Evolutionary conservation across 1,140 invertebrate species (phyloP).

Genomic region (Spodoptera frugiperda): DNA sequence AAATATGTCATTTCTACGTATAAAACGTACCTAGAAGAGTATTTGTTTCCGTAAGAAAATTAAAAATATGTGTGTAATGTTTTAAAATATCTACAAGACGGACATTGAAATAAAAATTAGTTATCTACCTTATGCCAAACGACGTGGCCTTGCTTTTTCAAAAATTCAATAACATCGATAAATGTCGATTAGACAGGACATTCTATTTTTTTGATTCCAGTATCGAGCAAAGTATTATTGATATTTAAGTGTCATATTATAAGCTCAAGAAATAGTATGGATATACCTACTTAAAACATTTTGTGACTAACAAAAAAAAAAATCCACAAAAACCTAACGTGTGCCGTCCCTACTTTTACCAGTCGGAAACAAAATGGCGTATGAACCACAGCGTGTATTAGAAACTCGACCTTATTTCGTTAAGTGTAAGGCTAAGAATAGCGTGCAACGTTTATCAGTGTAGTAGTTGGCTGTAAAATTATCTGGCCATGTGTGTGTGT

Average conservation of each 20-base stretch:
- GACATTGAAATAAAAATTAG: too few relatives aligned
- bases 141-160: too few relatives aligned
- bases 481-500: constrained; percentile 71
- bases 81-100: too few relatives aligned
- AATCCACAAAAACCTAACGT: neutral
- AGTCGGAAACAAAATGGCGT: constrained; percentile 4
- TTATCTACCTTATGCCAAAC: too few relatives aligned
- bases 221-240: neutral
- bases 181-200: too few relatives aligned
- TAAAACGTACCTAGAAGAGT: too few relatives aligned
- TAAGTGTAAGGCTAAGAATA: neutral
- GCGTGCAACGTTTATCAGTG: constrained; percentile 7
- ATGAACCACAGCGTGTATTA: neutral
- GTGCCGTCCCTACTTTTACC: neutral
- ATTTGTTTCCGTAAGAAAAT: too few relatives aligned
- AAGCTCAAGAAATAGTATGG: neutral
- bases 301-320: neutral
- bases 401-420: neutral
- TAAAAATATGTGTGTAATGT: too few relatives aligned
- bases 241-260: neutral
- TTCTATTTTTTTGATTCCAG: too few relatives aligned
- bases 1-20: too few relatives aligned
- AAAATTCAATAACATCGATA: too few relatives aligned
- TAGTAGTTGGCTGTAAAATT: constrained; percentile 70
- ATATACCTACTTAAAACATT: neutral